A percentile compares a stretch with the other conserved stretches of the same genome.
phyloP scores from a whole-genome alignment of 2,113 vertebrate genomes.

The Chaetodon trifascialis region DNA sequence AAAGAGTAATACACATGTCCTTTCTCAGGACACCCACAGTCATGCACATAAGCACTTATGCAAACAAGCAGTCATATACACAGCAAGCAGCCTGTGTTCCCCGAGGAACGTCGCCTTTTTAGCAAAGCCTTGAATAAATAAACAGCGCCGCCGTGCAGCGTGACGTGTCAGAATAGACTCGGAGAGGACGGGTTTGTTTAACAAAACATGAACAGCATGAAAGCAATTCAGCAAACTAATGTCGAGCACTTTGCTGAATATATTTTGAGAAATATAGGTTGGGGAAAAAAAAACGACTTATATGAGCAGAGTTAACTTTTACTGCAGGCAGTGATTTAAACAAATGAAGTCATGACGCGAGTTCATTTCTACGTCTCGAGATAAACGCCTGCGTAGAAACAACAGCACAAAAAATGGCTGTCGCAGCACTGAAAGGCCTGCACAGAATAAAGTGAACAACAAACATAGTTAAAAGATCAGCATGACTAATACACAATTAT shows the following conservation, averaged over 20 bases:
- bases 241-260: slow-evolving; percentile 2
- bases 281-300: background rate
- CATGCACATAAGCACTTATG: slow-evolving; percentile 24
- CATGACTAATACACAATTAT: slow-evolving; percentile 20
- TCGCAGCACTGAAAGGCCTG: background rate
- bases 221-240: slow-evolving; percentile 29
- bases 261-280: slow-evolving; percentile 1
- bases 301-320: slow-evolving; percentile 12
- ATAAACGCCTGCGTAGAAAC: background rate
- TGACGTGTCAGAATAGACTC: slow-evolving; percentile 31
- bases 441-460: background rate
- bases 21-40: background rate
- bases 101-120: slow-evolving; percentile 43
- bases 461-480: slow-evolving; percentile 39
- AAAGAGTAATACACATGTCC: background rate
- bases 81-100: slow-evolving; percentile 12
- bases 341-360: background rate
- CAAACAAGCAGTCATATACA: slow-evolving; percentile 26
- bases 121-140: slow-evolving; percentile 64
- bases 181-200: slow-evolving; percentile 38
- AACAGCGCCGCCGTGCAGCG: slow-evolving; percentile 28
- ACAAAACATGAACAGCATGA: slow-evolving; percentile 46
- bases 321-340: slow-evolving; percentile 2
- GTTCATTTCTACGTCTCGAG: background rate
- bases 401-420: background rate